A percentile compares a stretch with the other conserved stretches of the same genome.
Conservation (phyloP, 1,140 invertebrate genomes). For the Zaprionus tsacasi region DNA sequence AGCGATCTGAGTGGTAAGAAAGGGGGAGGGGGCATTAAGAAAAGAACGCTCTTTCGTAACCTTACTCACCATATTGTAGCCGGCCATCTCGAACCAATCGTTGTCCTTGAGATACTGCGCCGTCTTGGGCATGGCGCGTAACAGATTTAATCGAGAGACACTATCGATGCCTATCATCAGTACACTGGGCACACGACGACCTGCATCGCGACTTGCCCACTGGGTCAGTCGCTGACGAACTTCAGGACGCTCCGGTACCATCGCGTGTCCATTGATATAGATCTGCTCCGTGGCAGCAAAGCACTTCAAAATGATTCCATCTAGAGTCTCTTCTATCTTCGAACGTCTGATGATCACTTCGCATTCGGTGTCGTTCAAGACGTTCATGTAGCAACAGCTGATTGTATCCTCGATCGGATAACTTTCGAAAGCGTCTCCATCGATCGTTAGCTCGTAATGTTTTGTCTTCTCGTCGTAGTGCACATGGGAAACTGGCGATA, state of each 20-base stretch:
- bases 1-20: slow-evolving; percentile 85
- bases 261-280: slow-evolving; percentile 78
- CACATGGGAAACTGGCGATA: slow-evolving; percentile 85
- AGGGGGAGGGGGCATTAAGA: background rate
- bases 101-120: slow-evolving; percentile 87
- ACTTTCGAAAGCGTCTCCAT: slow-evolving; percentile 67
- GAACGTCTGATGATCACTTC: slow-evolving; percentile 74
- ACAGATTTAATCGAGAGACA: slow-evolving; percentile 91
- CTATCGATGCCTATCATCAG: slow-evolving; percentile 92
- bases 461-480: slow-evolving; percentile 59
- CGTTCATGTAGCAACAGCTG: slow-evolving; percentile 86
- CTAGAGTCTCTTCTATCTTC: slow-evolving; percentile 79
- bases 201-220: slow-evolving; percentile 25
- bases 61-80: slow-evolving; percentile 85
- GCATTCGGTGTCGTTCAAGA: slow-evolving; percentile 79
- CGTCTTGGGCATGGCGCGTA: slow-evolving; percentile 91
- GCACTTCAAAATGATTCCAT: slow-evolving; percentile 85
- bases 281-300: slow-evolving; percentile 52
- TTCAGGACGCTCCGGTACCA: slow-evolving; percentile 58
- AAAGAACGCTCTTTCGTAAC: background rate
- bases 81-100: slow-evolving; percentile 85
- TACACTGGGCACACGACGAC: slow-evolving; percentile 84
- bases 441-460: slow-evolving; percentile 69
- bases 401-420: slow-evolving; percentile 68
- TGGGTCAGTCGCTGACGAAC: slow-evolving; percentile 57